phyloP scores from a whole-genome alignment of 2,113 vertebrate species.

The Nerophis lumbriciformis region DNA sequence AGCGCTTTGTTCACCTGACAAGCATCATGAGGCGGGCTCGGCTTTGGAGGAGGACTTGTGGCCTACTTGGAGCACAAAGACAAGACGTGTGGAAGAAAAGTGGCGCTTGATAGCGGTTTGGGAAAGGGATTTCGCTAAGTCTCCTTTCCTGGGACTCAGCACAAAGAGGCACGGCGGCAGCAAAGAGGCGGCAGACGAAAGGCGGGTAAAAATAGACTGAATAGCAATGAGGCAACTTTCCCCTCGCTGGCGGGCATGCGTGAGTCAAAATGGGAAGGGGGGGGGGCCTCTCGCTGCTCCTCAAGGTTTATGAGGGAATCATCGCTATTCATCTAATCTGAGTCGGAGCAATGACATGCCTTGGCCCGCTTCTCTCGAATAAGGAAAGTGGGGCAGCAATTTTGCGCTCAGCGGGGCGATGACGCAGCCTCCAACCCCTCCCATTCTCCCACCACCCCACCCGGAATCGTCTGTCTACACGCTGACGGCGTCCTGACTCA shows the following conservation, averaged over 20 bases:
- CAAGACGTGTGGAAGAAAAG: conserved; percentile 15
- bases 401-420: background rate
- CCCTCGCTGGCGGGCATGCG: conserved; percentile 39
- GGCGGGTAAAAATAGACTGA: conserved; percentile 61
- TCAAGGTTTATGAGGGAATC: conserved; percentile 29
- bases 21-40: too few species aligned
- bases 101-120: conserved; percentile 6
- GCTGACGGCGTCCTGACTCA: conserved; percentile 16
- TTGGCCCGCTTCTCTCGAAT: conserved; percentile 3
- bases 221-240: conserved; percentile 62
- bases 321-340: conserved; percentile 23
- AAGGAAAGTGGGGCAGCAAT: conserved; percentile 37
- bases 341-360: conserved; percentile 29
- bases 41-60: too few species aligned
- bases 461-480: background rate
- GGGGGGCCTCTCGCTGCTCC: conserved; percentile 30
- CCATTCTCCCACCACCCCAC: background rate
- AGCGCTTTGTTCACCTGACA: too few species aligned
- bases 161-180: conserved; percentile 19
- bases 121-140: conserved; percentile 40
- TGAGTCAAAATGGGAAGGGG: conserved; percentile 50
- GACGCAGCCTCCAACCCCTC: background rate
- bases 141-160: conserved; percentile 40
- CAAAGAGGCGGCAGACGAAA: conserved; percentile 35
- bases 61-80: conserved; percentile 13